A percentile compares a stretch with the other conserved stretches of the same genome.
These are phyloP conservation scores for Catharus ustulatus DNA, from an alignment of 2,797 vertebrate genomes.

Conservation along the genomic window DNA sequence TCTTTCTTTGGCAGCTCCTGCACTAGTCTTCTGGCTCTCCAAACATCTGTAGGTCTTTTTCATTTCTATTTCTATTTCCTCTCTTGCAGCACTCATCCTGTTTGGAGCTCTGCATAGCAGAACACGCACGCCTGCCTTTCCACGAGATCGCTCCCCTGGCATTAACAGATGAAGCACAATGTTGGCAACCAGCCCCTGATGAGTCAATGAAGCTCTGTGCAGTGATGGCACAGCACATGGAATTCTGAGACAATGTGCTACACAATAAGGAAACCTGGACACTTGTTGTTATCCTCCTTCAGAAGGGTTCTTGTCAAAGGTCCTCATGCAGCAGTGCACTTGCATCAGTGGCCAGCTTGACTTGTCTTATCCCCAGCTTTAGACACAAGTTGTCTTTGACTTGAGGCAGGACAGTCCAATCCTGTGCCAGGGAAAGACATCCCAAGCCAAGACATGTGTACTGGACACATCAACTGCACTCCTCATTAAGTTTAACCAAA, in stretches of 20 bases:
- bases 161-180: background rate
- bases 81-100: background rate
- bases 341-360: background rate
- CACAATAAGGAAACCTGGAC: background rate
- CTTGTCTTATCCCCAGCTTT: background rate
- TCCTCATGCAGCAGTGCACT: background rate
- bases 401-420: rapidly evolving
- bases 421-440: background rate
- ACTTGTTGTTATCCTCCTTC: background rate
- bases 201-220: conserved; percentile 19
- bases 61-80: background rate
- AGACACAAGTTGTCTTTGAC: background rate
- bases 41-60: conserved; percentile 14
- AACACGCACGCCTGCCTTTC: background rate
- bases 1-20: background rate
- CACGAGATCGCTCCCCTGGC: background rate
- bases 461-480: background rate
- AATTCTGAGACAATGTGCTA: background rate
- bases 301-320: background rate
- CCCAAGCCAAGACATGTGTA: background rate
- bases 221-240: background rate
- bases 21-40: background rate
- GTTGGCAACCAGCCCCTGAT: conserved; percentile 27
- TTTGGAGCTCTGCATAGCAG: conserved; percentile 9
- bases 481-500: background rate